Evolutionary conservation across 2,113 vertebrate species (phyloP).

Genomic region (Oophaga pumilio): DNA sequence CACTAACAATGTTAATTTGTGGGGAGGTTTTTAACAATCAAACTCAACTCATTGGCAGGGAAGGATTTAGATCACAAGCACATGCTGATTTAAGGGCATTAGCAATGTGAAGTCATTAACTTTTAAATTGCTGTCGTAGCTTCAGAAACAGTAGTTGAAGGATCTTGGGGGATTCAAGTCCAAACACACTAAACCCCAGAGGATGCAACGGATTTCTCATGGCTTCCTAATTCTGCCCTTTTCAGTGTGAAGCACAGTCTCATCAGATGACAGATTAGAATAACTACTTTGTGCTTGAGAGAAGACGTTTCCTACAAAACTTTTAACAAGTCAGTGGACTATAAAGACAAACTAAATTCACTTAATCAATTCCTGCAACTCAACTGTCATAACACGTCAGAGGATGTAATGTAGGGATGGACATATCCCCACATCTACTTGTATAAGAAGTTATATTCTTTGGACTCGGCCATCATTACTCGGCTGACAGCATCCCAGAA

Average conservation of each 20-base stretch:
- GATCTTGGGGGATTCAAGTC: not conserved
- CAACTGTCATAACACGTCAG: not conserved
- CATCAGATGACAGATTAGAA: not conserved
- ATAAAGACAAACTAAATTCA: not conserved
- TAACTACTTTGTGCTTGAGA: not conserved
- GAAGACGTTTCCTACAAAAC: not conserved
- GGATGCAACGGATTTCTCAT: not conserved
- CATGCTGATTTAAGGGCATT: not conserved
- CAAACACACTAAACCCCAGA: not conserved
- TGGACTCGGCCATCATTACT: slow-evolving; percentile 26
- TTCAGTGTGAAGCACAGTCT: not conserved
- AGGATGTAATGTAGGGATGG: not conserved
- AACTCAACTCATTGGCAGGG: not conserved
- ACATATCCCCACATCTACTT: not conserved
- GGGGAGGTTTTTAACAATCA: too few species aligned
- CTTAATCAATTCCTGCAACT: not conserved
- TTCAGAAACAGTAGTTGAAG: not conserved
- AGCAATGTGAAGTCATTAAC: not conserved
- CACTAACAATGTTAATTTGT: too few species aligned
- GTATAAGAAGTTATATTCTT: slow-evolving; percentile 10
- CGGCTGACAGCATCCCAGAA: slow-evolving; percentile 12
- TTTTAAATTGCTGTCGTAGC: not conserved
- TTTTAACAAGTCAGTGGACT: not conserved
- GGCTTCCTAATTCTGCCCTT: not conserved
- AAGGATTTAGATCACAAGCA: not conserved